These are phyloP conservation scores for Biston betularia DNA, from an alignment of 2,888 invertebrate species.

Conservation along the genomic window DNA sequence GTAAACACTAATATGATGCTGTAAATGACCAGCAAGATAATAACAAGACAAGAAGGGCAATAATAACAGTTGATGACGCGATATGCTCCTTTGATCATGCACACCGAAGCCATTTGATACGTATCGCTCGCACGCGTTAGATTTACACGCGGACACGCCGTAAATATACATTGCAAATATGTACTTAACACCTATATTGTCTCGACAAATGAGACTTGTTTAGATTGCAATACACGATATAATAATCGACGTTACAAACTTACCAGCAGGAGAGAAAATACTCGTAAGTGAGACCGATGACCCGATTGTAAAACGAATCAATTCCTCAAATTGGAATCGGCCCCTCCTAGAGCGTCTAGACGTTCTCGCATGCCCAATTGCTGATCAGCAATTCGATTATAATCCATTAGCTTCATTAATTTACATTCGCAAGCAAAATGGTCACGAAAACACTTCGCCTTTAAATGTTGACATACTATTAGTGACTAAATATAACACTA, in stretches of 20 bases:
- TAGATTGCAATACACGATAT: not conserved
- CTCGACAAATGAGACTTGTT: not conserved
- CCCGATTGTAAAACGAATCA: conserved; percentile 43
- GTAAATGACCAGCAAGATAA: conserved; percentile 37
- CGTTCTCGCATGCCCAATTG: conserved; percentile 21
- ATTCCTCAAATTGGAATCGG: conserved; percentile 34
- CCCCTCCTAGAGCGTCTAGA: conserved; percentile 43
- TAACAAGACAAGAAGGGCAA: conserved; percentile 37
- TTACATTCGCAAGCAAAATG: conserved; percentile 13
- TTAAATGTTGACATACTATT: not conserved
- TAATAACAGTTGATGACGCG: conserved; percentile 43
- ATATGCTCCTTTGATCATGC: conserved; percentile 43
- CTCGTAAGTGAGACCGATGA: conserved; percentile 39
- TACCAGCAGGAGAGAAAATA: not conserved
- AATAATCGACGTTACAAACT: conserved; percentile 8
- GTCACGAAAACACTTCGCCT: not conserved
- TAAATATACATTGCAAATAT: conserved; percentile 32
- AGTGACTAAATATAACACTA: not conserved
- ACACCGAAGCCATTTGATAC: conserved; percentile 55
- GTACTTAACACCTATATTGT: conserved; percentile 23
- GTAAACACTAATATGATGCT: conserved; percentile 43
- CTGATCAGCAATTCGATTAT: conserved; percentile 40
- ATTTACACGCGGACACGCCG: conserved; percentile 50
- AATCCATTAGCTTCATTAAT: conserved; percentile 35
- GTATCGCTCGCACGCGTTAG: conserved; percentile 52